phyloP scores from a whole-genome alignment of 1,140 invertebrate species.

The Delia radicum region DNA sequence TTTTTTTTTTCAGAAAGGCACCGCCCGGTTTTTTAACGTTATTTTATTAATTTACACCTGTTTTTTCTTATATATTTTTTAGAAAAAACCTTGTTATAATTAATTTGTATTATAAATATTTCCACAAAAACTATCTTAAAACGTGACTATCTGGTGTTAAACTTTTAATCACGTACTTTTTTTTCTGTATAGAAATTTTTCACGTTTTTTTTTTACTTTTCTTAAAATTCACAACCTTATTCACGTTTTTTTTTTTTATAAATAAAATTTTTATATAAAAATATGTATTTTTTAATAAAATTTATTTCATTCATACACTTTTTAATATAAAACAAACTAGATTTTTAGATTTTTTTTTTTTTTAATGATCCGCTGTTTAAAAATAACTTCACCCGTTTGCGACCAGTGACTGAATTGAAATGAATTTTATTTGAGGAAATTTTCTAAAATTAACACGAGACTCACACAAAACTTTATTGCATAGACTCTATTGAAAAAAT shows the following conservation, averaged over 20 bases:
- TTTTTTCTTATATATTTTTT: neutral
- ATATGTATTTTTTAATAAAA: neutral
- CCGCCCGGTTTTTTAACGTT: conserved; percentile 7
- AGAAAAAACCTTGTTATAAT: neutral
- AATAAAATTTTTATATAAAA: neutral
- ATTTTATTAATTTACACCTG: neutral
- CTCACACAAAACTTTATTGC: neutral
- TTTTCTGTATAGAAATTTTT: neutral
- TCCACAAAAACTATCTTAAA: neutral
- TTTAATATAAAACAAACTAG: too few species aligned
- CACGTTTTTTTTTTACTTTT: neutral
- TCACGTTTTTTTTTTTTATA: neutral
- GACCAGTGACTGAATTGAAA: conserved; percentile 47
- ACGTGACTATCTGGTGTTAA: neutral
- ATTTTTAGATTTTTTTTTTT: neutral
- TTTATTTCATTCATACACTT: neutral
- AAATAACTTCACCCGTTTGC: conserved; percentile 30
- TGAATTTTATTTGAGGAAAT: conserved; percentile 40
- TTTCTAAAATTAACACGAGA: conserved; percentile 33
- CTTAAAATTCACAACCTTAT: neutral
- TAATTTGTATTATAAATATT: neutral
- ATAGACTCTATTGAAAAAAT: neutral
- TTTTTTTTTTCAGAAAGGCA: neutral
- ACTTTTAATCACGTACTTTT: neutral
- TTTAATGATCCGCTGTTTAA: neutral